These are phyloP conservation scores for Leucoraja erinaceus DNA, from an alignment of 2,113 vertebrate genomes.

Conservation along the genomic window DNA sequence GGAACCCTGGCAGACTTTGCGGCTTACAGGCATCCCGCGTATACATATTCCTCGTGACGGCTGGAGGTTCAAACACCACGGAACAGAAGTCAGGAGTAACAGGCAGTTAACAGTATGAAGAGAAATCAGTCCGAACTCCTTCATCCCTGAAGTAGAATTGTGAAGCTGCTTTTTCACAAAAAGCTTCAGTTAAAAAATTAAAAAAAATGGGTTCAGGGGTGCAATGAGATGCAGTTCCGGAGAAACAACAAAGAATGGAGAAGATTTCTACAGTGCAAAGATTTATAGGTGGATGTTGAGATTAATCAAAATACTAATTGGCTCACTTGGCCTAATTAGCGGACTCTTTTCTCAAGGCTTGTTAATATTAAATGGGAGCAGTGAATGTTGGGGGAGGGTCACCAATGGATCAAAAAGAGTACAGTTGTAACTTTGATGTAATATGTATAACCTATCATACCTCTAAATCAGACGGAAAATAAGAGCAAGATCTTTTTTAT, in stretches of 20 bases:
- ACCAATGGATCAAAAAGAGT: neutral
- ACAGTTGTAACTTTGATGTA: neutral
- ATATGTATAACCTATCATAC: too few species aligned
- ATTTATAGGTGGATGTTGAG: neutral
- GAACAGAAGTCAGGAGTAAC: neutral
- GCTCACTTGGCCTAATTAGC: neutral
- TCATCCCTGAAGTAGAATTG: neutral
- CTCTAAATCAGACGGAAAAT: neutral
- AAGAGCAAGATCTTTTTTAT: neutral
- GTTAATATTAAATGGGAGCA: neutral
- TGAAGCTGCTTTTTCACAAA: neutral
- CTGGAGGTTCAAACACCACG: neutral
- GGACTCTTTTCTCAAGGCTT: neutral
- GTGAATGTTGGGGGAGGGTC: neutral
- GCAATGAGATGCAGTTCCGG: neutral
- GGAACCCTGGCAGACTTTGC: neutral
- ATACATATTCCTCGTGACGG: too few species aligned
- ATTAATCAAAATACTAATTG: neutral
- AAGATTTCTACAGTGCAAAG: neutral
- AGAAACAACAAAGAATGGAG: neutral
- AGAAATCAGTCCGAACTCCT: neutral
- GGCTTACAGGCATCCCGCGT: neutral
- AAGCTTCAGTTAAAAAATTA: neutral
- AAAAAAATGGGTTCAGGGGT: neutral
- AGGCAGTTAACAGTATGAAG: neutral